Percentiles rank a stretch among this genome's conserved stretches.
Conservation (phyloP, 2,113 vertebrate species). For the Hippocampus barbouri region DNA sequence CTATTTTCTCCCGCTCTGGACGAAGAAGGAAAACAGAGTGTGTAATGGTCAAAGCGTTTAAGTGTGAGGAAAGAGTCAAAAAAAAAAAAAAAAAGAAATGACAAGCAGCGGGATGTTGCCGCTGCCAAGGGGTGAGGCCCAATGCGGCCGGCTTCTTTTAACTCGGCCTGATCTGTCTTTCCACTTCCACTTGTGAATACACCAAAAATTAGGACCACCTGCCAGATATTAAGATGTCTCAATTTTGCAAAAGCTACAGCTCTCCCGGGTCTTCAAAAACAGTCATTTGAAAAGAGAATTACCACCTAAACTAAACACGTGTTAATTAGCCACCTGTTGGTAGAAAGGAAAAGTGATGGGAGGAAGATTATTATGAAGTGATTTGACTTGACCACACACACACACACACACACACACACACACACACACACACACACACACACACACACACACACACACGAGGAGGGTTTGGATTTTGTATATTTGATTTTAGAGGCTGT, state of each 20-base stretch:
- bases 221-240: slow-evolving; percentile 10
- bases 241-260: slow-evolving; percentile 3
- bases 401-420: not conserved
- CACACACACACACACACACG: not conserved
- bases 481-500: slow-evolving; percentile 2
- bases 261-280: slow-evolving; percentile 5
- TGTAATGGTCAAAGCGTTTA: slow-evolving; percentile 60
- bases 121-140: slow-evolving; percentile 54
- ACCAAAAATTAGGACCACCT: slow-evolving; percentile 39
- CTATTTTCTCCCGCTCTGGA: slow-evolving; percentile 48
- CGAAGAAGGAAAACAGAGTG: slow-evolving; percentile 60
- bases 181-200: slow-evolving; percentile 34
- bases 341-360: not conserved
- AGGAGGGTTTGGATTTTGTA: not conserved
- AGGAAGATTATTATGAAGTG: not conserved
- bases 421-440: not conserved
- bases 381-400: not conserved
- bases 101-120: slow-evolving; percentile 46
- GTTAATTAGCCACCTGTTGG: not conserved
- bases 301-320: not conserved
- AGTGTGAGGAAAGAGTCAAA: slow-evolving; percentile 45
- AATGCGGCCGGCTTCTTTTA: slow-evolving; percentile 21
- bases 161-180: slow-evolving; percentile 22
- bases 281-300: slow-evolving; percentile 4
- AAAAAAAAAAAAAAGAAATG: slow-evolving; percentile 46